phyloP scores from a whole-genome alignment of 2,113 vertebrate genomes.

The Hepsetus odoe region DNA sequence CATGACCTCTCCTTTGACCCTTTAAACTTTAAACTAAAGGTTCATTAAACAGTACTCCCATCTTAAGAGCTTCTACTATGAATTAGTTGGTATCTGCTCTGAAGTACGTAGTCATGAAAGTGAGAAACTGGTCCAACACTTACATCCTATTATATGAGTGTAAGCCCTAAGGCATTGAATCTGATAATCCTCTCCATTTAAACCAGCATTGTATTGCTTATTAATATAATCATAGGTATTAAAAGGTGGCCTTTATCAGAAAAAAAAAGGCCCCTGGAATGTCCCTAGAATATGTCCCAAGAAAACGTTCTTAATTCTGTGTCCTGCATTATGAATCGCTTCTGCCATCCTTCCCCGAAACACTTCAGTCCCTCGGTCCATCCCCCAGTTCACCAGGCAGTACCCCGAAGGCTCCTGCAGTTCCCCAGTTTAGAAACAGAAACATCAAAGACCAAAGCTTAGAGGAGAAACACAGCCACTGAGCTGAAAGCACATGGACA shows the following conservation, averaged over 20 bases:
- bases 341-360: background rate
- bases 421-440: constrained; percentile 23
- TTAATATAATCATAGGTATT: background rate
- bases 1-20: background rate
- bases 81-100: too few species aligned
- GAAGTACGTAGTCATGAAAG: too few species aligned
- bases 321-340: background rate
- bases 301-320: background rate
- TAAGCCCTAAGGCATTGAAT: too few species aligned
- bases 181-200: too few species aligned
- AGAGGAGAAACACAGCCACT: constrained; percentile 40
- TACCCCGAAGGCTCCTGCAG: constrained; percentile 18
- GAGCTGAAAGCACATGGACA: constrained; percentile 16
- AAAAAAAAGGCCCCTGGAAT: background rate
- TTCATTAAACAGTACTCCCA: too few species aligned
- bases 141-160: too few species aligned
- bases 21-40: background rate
- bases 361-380: background rate
- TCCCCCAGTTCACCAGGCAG: constrained; percentile 1
- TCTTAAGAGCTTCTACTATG: too few species aligned
- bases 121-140: too few species aligned
- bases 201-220: background rate
- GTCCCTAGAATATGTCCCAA: background rate
- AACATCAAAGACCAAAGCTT: constrained; percentile 44
- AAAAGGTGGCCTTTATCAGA: background rate